phyloP scores from a whole-genome alignment of 2,888 invertebrate genomes.

The Cheilosia grossa region DNA sequence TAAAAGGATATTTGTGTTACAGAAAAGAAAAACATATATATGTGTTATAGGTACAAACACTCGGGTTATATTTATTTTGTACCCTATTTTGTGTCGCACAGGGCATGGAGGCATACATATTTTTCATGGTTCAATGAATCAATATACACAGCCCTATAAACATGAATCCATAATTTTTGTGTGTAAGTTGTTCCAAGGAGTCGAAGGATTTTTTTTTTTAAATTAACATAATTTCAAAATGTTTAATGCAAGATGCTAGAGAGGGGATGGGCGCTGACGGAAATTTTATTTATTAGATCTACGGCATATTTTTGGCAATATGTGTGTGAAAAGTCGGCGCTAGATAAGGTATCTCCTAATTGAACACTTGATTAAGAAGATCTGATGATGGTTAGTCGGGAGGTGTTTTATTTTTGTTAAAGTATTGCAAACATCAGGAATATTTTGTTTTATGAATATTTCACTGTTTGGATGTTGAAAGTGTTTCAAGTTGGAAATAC shows the following conservation, averaged over 20 bases:
- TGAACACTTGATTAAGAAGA: constrained; percentile 33
- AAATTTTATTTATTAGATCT: neutral
- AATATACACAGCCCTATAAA: constrained; percentile 52
- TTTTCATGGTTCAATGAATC: constrained; percentile 65
- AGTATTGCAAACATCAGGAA: too few species aligned
- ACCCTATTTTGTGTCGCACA: neutral
- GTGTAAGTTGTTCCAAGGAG: constrained; percentile 38
- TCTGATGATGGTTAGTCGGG: neutral
- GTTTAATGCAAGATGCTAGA: constrained; percentile 28
- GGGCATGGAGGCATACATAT: constrained; percentile 42
- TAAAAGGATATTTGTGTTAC: constrained; percentile 35
- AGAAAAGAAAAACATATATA: neutral
- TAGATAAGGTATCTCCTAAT: constrained; percentile 28
- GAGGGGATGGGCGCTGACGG: neutral
- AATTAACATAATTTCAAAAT: constrained; percentile 58
- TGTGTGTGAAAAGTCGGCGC: neutral
- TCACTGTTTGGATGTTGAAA: too few species aligned
- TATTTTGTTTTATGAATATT: too few species aligned
- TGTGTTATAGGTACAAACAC: neutral
- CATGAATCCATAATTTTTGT: constrained; percentile 60
- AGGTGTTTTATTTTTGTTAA: too few species aligned
- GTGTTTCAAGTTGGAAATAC: too few species aligned
- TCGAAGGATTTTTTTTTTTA: neutral
- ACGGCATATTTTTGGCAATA: constrained; percentile 6
- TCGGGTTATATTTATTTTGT: neutral